A percentile compares a stretch with the other conserved stretches of the same genome.
phyloP scores from a whole-genome alignment of 2,113 vertebrate species.

The Caranx melampygus region DNA sequence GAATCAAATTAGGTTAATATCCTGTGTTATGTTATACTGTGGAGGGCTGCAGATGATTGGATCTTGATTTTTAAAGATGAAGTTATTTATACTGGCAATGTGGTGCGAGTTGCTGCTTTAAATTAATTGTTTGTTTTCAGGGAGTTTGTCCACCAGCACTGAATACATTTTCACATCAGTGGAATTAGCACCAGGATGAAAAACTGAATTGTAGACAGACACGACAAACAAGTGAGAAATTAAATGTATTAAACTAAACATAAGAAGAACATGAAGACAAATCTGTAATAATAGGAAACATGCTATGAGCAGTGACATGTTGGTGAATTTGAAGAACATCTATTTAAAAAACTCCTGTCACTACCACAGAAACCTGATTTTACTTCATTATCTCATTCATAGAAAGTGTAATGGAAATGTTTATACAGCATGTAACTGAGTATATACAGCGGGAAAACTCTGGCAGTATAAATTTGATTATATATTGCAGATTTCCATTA shows the following conservation, averaged over 20 bases:
- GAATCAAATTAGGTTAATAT: slow-evolving; percentile 49
- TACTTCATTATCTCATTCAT: neutral
- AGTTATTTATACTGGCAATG: slow-evolving; percentile 47
- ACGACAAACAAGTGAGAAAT: slow-evolving; percentile 2
- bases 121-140: slow-evolving; percentile 57
- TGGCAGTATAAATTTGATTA: no score
- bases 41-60: slow-evolving; percentile 19
- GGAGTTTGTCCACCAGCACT: slow-evolving; percentile 26
- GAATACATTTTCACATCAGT: slow-evolving; percentile 22
- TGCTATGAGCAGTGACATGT: neutral
- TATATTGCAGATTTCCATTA: no score
- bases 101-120: slow-evolving; percentile 21
- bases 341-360: neutral
- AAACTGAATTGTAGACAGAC: neutral
- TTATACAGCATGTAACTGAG: no score
- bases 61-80: slow-evolving; percentile 28
- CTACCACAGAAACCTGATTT: neutral
- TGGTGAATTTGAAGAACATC: neutral
- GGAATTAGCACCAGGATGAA: slow-evolving; percentile 1
- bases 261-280: neutral
- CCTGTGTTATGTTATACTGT: slow-evolving; percentile 17
- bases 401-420: neutral
- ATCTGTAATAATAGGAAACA: neutral
- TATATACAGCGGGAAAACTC: no score
- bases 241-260: neutral